phyloP scores from a whole-genome alignment of 2,797 vertebrate genomes.

The Galaxias olidus region DNA sequence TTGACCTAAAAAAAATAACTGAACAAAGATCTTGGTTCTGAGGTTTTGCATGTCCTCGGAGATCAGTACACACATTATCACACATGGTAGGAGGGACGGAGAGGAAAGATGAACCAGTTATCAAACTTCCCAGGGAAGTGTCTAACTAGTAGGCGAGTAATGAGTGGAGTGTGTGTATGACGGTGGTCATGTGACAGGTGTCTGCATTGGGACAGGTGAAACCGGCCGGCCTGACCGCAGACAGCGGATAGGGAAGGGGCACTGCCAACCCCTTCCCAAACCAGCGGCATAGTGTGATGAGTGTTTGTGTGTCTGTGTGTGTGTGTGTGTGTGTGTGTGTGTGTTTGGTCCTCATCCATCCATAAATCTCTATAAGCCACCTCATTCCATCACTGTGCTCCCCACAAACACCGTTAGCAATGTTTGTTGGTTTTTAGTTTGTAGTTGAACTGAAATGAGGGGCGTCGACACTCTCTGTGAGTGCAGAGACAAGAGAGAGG shows the following conservation, averaged over 20 bases:
- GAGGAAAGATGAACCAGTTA: constrained; percentile 51
- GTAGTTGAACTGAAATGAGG: constrained; percentile 81
- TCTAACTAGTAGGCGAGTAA: constrained; percentile 40
- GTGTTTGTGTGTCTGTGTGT: constrained; percentile 55
- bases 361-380: constrained; percentile 59
- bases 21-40: constrained; percentile 29
- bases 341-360: constrained; percentile 62
- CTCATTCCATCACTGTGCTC: constrained; percentile 68
- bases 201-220: constrained; percentile 59
- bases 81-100: constrained; percentile 30
- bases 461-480: constrained; percentile 70
- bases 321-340: constrained; percentile 56
- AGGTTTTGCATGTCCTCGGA: constrained; percentile 35
- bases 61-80: constrained; percentile 29
- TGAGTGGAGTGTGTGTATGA: constrained; percentile 58
- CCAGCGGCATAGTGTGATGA: constrained; percentile 70
- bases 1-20: constrained; percentile 17
- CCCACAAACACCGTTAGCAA: constrained; percentile 67
- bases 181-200: constrained; percentile 52
- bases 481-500: constrained; percentile 71
- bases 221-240: constrained; percentile 52
- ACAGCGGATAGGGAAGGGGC: constrained; percentile 47
- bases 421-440: constrained; percentile 70
- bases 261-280: constrained; percentile 49
- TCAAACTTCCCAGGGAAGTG: constrained; percentile 23